Percentiles rank a stretch among this genome's conserved stretches.
Evolutionary conservation across 2,797 vertebrate species (phyloP).

Genomic region (Monodelphis domestica): DNA sequence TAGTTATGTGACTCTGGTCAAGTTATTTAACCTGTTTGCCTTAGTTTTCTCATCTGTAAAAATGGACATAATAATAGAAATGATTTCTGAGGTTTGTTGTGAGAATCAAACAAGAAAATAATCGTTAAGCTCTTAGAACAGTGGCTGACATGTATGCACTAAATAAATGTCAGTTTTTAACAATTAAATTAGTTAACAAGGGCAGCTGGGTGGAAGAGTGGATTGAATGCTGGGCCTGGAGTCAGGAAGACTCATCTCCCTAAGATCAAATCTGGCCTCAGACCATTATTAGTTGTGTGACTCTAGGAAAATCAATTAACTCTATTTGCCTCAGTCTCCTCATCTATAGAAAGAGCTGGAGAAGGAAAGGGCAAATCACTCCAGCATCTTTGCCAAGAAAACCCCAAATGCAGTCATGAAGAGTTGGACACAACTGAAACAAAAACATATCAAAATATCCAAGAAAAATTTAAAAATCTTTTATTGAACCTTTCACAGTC

Average conservation of each 20-base stretch:
- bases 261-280: too few species aligned
- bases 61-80: neutral
- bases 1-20: neutral
- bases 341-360: too few species aligned
- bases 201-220: too few species aligned
- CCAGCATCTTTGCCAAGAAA: too few species aligned
- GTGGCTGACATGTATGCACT: neutral
- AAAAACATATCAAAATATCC: slow-evolving; percentile 60
- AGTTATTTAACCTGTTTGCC: neutral
- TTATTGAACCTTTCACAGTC: slow-evolving; percentile 68
- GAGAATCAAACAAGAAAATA: neutral
- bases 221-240: too few species aligned
- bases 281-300: too few species aligned
- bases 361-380: too few species aligned
- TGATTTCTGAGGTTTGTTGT: neutral
- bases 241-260: too few species aligned
- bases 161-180: slow-evolving; percentile 4
- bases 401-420: too few species aligned
- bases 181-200: slow-evolving; percentile 65
- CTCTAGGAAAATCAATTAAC: too few species aligned
- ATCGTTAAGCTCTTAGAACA: neutral
- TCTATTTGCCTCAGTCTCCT: too few species aligned
- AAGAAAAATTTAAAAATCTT: slow-evolving; percentile 62
- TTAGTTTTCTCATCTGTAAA: neutral
- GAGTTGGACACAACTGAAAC: too few species aligned